Evolutionary conservation across 37 sponge, comb jelly and placozoan genomes (phyloP), one percentile per base, ranked within the genome.

Genomic region (Haliclona indistincta): DNA sequence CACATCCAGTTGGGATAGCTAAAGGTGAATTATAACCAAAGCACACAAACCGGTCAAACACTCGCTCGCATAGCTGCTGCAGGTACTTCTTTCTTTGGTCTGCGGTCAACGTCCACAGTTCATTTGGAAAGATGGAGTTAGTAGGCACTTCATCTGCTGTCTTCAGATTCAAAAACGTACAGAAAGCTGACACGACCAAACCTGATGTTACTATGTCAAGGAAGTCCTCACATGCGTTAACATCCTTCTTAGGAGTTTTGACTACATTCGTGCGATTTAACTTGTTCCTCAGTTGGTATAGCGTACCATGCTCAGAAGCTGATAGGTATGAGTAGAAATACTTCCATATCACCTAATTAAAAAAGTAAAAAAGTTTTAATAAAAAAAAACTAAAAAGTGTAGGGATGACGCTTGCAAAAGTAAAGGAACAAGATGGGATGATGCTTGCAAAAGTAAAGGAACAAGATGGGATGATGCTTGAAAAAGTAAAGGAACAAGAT

Each of bases 221-320:
- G 34, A 79, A 79, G 44, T 79, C 80, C 26, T 79, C 80, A 56
- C 80, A 69, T 25, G 58, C 80, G 54, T 79, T 68, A 43, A 79
- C 47, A 28, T 67, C 42, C 26, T 67, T 79, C 30, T 28, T 40
- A 15, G 70, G 70, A 25, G 19, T 44, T n/a, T 53, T 79, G 35
- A 23, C 38, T 23, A 79, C 71, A 54, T 69, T 79, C 19, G 61
- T 69, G n/a, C 70, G 51, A 68, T 56, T 38, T 15, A 68, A 11
- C 22, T 25, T n/a, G 38, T 79, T 79, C n/a, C 70, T 51, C 34
- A 68, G 49, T 28, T 79, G 70, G 61, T 68, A 79, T 20, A 79
- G 70, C 11, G 70, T 79, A 11, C 80, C 70, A 63, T 75, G 76
- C 29, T 75, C 76, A 34, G 33, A 39, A 25, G 38, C 76, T 43